phyloP scores from a whole-genome alignment of 2,797 vertebrate species.

The Hapalemur alaotrensis region DNA sequence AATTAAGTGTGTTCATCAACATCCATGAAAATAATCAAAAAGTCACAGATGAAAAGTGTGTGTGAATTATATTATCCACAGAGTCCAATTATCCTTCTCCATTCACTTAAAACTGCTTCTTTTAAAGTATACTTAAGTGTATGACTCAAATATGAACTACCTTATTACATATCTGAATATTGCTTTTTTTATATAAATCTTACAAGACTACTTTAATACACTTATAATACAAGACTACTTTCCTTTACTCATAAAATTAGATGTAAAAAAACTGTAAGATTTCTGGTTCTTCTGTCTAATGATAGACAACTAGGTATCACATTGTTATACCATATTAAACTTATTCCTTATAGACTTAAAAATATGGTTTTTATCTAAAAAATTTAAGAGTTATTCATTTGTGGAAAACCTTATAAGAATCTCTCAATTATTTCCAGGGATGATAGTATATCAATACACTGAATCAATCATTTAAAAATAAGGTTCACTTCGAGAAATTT shows the following conservation, averaged over 20 bases:
- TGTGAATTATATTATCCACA: neutral
- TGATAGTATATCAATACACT: neutral
- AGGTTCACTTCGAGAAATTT: neutral
- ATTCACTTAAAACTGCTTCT: conserved; percentile 27
- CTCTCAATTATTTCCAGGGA: neutral
- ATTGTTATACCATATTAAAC: conserved; percentile 5
- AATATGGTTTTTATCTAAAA: neutral
- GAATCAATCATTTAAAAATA: conserved; percentile 35
- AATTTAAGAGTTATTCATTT: neutral
- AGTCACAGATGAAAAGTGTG: neutral
- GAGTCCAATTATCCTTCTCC: neutral
- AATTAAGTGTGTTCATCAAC: conserved; percentile 23
- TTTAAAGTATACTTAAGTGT: neutral
- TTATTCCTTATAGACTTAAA: conserved; percentile 3
- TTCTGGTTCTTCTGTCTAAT: neutral
- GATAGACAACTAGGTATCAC: neutral
- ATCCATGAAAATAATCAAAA: conserved; percentile 14
- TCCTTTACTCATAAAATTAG: neutral
- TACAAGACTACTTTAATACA: neutral
- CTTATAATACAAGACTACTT: neutral
- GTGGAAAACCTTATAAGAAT: neutral
- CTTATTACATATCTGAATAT: neutral
- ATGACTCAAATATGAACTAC: neutral
- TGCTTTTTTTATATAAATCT: neutral
- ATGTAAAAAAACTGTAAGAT: neutral